Evolutionary conservation across 2,797 vertebrate genomes (phyloP), one percentile per base, ranked within the genome.

Genomic region (Alexandromys oeconomus): DNA sequence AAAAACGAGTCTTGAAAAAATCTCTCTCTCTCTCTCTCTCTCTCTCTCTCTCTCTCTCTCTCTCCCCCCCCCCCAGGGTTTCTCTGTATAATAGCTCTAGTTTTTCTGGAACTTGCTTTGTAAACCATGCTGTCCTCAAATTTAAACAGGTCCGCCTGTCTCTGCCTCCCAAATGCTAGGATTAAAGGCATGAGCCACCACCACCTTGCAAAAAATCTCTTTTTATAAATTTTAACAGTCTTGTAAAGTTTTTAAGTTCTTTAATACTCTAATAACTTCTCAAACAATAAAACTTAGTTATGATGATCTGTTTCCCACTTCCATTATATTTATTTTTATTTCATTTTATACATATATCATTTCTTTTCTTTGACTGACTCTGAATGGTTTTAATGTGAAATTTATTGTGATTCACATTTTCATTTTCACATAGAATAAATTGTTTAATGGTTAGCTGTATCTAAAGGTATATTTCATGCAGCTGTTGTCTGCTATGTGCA

Each of bases 311-410:
- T 61, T 14, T 46, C 37, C 25, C 71, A 65, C 61, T 51, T 89
- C 15, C 54, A 40, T 77, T 85, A 93, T 77, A n/a, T 59, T 87
- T 34, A 73, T 57, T 54, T 90, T 87, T 57, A 54, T 87, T 87
- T 67, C 57, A 71, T 59, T 79, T 27, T 6, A 79, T 17, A 43
- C 21, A 54, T 57, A 43, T 43, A 14, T 69, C 79, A 71, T 43
- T 87, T 46, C 10, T 31, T 79, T 31, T 79, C 14, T 71, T 71
- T 48, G 46, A 48, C 46, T 40, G 34, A 43, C 61, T 87, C 31
- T 73, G 51, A 69, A 48, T 63, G 15, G 48, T 71, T 74, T 87
- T 93, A 71, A 37, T 59, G 43, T 79, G 21, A 46, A 46, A 59
- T 48, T 48, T 69, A 11, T 61, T 59, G 23, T 34, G 1, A 29